Evolutionary conservation across 2,797 vertebrate genomes (phyloP).

Genomic region (Channa striata): DNA sequence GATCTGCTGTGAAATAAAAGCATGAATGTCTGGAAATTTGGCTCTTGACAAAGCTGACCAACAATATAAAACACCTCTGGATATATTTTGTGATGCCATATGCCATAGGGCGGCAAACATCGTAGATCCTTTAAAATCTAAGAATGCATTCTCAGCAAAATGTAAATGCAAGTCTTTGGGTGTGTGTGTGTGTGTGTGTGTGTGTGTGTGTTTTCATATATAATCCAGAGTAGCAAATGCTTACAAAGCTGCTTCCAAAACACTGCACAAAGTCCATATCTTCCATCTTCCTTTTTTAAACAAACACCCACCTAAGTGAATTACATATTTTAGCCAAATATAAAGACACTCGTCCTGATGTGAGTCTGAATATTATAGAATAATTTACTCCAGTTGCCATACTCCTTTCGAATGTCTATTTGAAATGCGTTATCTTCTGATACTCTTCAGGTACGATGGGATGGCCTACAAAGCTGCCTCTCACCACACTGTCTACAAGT

Average conservation of each 20-base stretch:
- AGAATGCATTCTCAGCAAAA: slow-evolving; percentile 51
- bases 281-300: neutral
- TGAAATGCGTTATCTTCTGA: neutral
- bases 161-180: slow-evolving; percentile 37
- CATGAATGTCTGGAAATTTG: slow-evolving; percentile 26
- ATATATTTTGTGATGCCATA: slow-evolving; percentile 6
- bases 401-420: neutral
- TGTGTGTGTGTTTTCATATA: slow-evolving; percentile 10
- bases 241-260: slow-evolving; percentile 31
- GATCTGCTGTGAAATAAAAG: slow-evolving; percentile 3
- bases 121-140: slow-evolving; percentile 28
- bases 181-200: neutral
- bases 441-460: slow-evolving; percentile 84
- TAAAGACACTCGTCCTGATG: neutral
- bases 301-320: too few species aligned
- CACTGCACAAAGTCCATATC: neutral
- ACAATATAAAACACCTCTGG: slow-evolving; percentile 18
- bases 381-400: too few species aligned
- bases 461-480: slow-evolving; percentile 88
- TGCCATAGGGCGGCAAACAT: slow-evolving; percentile 9
- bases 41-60: slow-evolving; percentile 24
- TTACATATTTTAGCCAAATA: too few species aligned
- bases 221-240: slow-evolving; percentile 35
- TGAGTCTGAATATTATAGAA: neutral
- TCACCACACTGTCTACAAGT: slow-evolving; percentile 84